A percentile compares a stretch with the other conserved stretches of the same genome.
Conservation (phyloP, 2,888 invertebrate species). For the Danaus chrysippus region DNA sequence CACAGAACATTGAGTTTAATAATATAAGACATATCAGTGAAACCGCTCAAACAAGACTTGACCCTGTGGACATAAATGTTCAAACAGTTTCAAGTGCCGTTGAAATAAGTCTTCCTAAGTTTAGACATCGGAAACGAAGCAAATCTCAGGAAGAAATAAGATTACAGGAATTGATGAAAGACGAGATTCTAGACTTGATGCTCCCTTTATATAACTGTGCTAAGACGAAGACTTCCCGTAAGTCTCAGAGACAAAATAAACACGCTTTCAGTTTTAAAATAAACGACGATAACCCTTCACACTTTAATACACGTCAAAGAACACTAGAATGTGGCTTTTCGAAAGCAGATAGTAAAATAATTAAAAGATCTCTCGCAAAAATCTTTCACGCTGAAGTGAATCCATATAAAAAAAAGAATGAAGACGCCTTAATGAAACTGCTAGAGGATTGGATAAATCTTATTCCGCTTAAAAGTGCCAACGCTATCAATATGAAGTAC, state of each 20-base stretch:
- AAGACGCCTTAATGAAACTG: conserved; percentile 39
- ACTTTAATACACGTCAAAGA: neutral
- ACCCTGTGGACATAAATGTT: conserved; percentile 10
- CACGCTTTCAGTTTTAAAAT: conserved; percentile 6
- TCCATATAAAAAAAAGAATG: conserved; percentile 29
- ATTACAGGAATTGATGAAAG: conserved; percentile 32
- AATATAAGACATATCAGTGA: conserved; percentile 2
- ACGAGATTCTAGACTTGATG: conserved; percentile 39
- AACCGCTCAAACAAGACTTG: conserved; percentile 12
- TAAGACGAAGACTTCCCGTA: conserved; percentile 33
- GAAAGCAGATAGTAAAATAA: conserved; percentile 2
- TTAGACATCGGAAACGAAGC: conserved; percentile 36
- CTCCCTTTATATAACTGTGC: conserved; percentile 16
- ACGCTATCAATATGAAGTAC: conserved; percentile 18
- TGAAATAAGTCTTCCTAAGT: conserved; percentile 11
- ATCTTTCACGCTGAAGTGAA: conserved; percentile 23
- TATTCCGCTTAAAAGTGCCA: conserved; percentile 24
- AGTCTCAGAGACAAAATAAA: conserved; percentile 27
- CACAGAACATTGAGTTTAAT: conserved; percentile 1
- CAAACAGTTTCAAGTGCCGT: conserved; percentile 21
- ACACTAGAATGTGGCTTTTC: conserved; percentile 4
- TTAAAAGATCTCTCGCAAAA: conserved; percentile 27
- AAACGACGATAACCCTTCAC: neutral
- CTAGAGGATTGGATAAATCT: conserved; percentile 29
- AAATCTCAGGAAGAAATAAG: conserved; percentile 48